phyloP scores from a whole-genome alignment of 2,797 vertebrate species.

The Chelon auratus region DNA sequence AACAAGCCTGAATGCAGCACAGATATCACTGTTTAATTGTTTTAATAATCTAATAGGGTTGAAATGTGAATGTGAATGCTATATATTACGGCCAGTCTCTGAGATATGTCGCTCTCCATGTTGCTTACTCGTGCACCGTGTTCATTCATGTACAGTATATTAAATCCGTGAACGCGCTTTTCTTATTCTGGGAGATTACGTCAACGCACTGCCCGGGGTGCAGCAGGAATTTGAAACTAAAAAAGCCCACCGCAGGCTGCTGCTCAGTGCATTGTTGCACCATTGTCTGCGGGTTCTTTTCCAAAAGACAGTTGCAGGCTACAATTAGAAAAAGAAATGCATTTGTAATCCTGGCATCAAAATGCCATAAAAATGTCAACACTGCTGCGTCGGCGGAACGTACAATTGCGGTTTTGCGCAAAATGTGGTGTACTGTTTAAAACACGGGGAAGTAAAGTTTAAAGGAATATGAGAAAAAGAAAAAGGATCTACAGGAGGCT shows the following conservation, averaged over 20 bases:
- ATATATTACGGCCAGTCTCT: background rate
- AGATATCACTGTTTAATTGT: background rate
- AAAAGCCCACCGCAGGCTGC: constrained; percentile 13
- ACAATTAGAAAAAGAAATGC: background rate
- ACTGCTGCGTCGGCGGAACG: background rate
- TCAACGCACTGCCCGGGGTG: constrained; percentile 55
- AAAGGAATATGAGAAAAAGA: background rate
- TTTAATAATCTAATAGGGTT: background rate
- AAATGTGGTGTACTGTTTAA: background rate
- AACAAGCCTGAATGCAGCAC: background rate
- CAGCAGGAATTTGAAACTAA: constrained; percentile 34
- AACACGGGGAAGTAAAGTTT: background rate
- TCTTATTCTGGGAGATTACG: constrained; percentile 68
- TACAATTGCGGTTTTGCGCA: background rate
- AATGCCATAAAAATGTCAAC: background rate
- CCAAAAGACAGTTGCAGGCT: background rate
- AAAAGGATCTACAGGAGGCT: constrained; percentile 2
- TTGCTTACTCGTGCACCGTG: constrained; percentile 52
- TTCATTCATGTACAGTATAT: constrained; percentile 70
- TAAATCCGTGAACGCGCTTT: constrained; percentile 52
- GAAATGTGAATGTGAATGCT: no score
- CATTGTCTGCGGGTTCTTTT: background rate
- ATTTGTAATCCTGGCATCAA: background rate
- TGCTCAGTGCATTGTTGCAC: background rate
- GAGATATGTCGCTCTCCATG: background rate